Base-by-base conservation (phyloP, 2,113 vertebrate species). In the Heterocephalus glaber region DNA sequence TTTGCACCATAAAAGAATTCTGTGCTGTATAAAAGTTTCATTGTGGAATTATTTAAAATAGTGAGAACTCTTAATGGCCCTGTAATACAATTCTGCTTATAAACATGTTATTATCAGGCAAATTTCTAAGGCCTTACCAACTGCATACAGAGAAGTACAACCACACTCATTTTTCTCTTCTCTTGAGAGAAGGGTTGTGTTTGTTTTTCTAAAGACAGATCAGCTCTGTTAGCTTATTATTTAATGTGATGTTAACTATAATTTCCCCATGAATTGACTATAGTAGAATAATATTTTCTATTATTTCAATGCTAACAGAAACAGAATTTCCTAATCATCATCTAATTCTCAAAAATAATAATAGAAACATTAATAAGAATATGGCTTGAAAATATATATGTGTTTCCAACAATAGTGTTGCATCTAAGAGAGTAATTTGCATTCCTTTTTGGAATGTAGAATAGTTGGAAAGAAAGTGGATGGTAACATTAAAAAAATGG, bases 31-130 rank as follows among this genome's bases (percentile, higher is more conserved):
- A 83, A 97, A 90, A 93, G 89, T 94, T 92, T 97, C 84, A 93
- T 95, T 38, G 87, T 81, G 66, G 83, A 94, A 89, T 93, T 91
- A 81, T 92, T 98, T 92, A 81, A 87, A 95, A 92, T 84, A 93
- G 63, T 65, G 68, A 92, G 28, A 49, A 66, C 94, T 76, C 52
- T 80, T 97, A 86, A 83, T 89, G 72, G 95, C 87, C n/a, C 47
- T 87, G 77, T 8, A 93, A 66, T 66, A 81, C 22, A 86, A 70
- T 87, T 93, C 58, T 96, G 65, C 92, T 92, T 96, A 60, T 65
- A 92, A 81, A 22, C 58, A 70, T 89, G 35, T 92, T 65, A 87
- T 92, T 76, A 80, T 16, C 58, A 84, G 35, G 56, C 58, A 91
- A 66, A 12, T 85, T 90, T 80, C 65, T 63, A 92, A 89, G 86